Conservation (phyloP, 2,888 invertebrate genomes). For the Acrobasis repandana region DNA sequence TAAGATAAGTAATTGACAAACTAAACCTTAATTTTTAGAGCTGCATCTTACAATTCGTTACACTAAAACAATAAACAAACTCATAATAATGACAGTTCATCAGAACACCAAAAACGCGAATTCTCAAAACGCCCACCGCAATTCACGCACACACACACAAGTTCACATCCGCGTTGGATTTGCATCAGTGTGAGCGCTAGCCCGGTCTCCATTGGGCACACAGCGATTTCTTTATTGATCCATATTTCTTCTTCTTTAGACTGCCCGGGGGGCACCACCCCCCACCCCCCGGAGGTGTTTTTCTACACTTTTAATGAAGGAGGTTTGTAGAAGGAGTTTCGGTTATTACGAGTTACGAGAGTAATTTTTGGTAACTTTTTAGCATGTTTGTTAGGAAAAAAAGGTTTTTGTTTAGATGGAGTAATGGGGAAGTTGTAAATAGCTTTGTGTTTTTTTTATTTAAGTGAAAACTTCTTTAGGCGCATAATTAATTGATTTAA, state of each 20-base stretch:
- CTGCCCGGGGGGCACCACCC: conserved; percentile 42
- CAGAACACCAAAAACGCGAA: conserved; percentile 45
- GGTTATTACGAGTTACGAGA: conserved; percentile 30
- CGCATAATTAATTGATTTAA: no score
- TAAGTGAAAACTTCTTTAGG: no score
- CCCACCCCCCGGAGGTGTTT: conserved; percentile 65
- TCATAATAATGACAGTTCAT: conserved; percentile 8
- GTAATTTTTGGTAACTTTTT: conserved; percentile 13
- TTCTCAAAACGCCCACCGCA: conserved; percentile 40
- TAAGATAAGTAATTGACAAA: no score
- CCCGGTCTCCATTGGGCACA: conserved; percentile 79
- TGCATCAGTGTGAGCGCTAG: conserved; percentile 68
- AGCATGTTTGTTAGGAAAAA: neutral
- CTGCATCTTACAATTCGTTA: neutral
- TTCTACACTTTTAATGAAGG: conserved; percentile 82
- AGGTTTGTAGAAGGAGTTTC: conserved; percentile 68
- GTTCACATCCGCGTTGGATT: conserved; percentile 13
- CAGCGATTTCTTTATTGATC: conserved; percentile 83
- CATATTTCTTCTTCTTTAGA: conserved; percentile 75
- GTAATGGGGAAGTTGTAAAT: conserved; percentile 1
- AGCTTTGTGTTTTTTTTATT: no score
- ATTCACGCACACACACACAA: conserved; percentile 13
- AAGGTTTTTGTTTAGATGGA: neutral
- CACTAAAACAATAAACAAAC: neutral
- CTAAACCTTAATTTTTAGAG: no score